Evolutionary conservation across 2,113 vertebrate species (phyloP).

Genomic region (Caretta caretta): DNA sequence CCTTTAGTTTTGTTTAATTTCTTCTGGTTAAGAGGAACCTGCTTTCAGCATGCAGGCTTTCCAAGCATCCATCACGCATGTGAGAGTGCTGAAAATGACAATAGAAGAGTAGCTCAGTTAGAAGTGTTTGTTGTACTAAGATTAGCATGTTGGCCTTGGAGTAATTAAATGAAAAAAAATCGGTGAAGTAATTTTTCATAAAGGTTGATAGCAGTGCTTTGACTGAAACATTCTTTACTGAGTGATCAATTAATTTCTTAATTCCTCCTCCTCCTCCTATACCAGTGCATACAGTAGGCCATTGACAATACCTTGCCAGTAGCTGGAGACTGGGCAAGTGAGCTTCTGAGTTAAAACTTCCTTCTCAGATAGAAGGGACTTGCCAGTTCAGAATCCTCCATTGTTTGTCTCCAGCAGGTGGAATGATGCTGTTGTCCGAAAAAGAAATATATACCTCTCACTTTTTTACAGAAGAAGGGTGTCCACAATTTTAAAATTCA

Average conservation of each 20-base stretch:
- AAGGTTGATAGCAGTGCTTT: not conserved
- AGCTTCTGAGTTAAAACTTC: not conserved
- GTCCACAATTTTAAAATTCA: accelerated
- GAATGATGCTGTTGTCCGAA: not conserved
- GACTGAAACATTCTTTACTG: not conserved
- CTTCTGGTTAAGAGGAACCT: not conserved
- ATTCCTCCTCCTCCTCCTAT: not conserved
- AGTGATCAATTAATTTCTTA: not conserved
- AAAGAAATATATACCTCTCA: not conserved
- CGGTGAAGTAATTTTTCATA: not conserved
- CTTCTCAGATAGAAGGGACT: not conserved
- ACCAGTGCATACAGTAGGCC: accelerated
- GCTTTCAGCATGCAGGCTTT: constrained; percentile 2
- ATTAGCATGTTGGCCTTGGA: not conserved
- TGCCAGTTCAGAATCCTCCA: not conserved
- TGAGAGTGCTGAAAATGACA: not conserved
- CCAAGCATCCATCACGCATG: not conserved
- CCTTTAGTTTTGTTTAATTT: not conserved
- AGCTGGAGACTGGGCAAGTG: not conserved
- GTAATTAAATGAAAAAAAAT: not conserved
- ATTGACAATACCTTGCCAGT: not conserved
- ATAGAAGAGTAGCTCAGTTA: not conserved
- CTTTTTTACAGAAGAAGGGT: not conserved
- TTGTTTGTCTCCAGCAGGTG: not conserved
- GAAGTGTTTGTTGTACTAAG: not conserved